phyloP scores from a whole-genome alignment of 2,888 invertebrate genomes.

The Barypeithes pellucidus region DNA sequence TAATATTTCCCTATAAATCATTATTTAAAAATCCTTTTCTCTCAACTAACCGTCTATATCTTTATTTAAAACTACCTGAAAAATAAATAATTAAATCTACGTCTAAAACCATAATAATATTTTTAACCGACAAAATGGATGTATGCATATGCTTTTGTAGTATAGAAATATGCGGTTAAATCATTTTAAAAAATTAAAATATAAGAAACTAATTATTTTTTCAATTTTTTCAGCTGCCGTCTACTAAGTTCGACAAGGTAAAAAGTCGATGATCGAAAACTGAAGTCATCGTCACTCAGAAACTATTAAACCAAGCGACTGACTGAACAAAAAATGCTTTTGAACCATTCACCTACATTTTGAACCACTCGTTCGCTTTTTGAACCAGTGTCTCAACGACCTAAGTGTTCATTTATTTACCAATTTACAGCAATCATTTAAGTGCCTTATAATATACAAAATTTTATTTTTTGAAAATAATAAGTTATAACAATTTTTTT shows the following conservation, averaged over 20 bases:
- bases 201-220: not conserved
- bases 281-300: conserved; percentile 44
- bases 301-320: conserved; percentile 57
- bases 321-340: conserved; percentile 59
- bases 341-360: conserved; percentile 56
- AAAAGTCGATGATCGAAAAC: conserved; percentile 56
- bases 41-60: too few species aligned
- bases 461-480: conserved; percentile 26
- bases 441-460: conserved; percentile 66
- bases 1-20: too few species aligned
- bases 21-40: too few species aligned
- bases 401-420: conserved; percentile 62
- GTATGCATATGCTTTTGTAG: too few species aligned
- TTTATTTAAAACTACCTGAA: too few species aligned
- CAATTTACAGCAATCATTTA: conserved; percentile 47
- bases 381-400: conserved; percentile 57
- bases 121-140: too few species aligned
- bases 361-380: conserved; percentile 57
- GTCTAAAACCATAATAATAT: too few species aligned
- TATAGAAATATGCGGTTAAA: too few species aligned
- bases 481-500: conserved; percentile 39
- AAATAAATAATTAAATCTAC: too few species aligned
- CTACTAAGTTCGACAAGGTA: conserved; percentile 63
- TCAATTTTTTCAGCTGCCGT: conserved; percentile 66
- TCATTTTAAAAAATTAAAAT: too few species aligned